Percentiles rank a stretch among this genome's conserved stretches.
phyloP scores from a whole-genome alignment of 2,888 invertebrate species.

The Oligia latruncula region DNA sequence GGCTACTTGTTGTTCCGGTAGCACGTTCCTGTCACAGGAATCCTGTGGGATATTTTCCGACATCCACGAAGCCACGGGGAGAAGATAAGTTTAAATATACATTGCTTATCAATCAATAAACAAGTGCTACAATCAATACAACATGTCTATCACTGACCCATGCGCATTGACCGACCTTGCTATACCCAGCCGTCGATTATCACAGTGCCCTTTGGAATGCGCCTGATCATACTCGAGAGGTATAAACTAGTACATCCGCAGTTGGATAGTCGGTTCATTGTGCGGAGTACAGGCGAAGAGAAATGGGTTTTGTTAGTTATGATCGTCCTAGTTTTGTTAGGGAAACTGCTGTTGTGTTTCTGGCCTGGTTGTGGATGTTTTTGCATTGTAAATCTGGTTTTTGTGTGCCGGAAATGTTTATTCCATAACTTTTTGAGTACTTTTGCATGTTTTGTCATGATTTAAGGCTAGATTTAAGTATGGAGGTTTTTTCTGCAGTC shows the following conservation, averaged over 20 bases:
- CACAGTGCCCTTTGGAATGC: slow-evolving; percentile 64
- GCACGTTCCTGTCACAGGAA: background rate
- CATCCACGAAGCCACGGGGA: background rate
- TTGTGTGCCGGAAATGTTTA: slow-evolving; percentile 1
- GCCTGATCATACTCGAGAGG: slow-evolving; percentile 40
- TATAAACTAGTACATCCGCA: slow-evolving; percentile 60
- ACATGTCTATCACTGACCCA: slow-evolving; percentile 29
- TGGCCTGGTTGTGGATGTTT: background rate
- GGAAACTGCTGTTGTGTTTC: slow-evolving; percentile 24
- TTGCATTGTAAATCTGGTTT: slow-evolving; percentile 38
- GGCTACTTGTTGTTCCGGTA: background rate
- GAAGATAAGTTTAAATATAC: slow-evolving; percentile 6
- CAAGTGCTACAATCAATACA: slow-evolving; percentile 30
- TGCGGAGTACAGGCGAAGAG: slow-evolving; percentile 39
- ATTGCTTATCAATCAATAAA: slow-evolving; percentile 33
- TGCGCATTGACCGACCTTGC: slow-evolving; percentile 46
- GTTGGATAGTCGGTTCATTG: slow-evolving; percentile 50
- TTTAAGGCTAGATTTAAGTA: background rate
- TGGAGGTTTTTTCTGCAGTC: background rate
- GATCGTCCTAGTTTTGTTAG: slow-evolving; percentile 31
- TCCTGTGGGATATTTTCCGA: background rate
- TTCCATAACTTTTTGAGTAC: background rate
- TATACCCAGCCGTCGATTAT: slow-evolving; percentile 36
- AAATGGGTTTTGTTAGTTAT: slow-evolving; percentile 38
- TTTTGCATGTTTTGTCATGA: background rate